Evolutionary conservation across 2,113 vertebrate genomes (phyloP), one percentile per base, ranked within the genome.

Genomic region (Anhinga anhinga): DNA sequence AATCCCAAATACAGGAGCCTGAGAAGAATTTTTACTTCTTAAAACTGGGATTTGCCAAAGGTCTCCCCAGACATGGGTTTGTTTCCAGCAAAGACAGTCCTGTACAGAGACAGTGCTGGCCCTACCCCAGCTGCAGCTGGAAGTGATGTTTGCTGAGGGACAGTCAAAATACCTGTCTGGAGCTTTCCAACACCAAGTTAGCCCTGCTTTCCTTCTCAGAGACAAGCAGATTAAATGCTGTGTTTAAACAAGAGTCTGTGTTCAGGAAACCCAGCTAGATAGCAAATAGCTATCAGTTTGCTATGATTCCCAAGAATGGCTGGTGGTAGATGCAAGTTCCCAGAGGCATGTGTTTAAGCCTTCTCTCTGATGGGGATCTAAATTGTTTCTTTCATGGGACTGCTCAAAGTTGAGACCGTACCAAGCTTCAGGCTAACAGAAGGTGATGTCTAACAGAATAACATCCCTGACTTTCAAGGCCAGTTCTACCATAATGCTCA

Each of bases 91-190:
- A 94, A 82, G 62, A 15, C 7, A 15, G 1, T 82, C 29, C 67
- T 30, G 7, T 19, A 5, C 1, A 63, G 13, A 34, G 25, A 19
- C 71, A 50, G 15, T 23, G 7, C 38, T 79, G 0, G 0, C n/a
- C 27, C 29, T 7, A 66, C 11, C 20, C 30, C n/a, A 77, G 50
- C 50, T 70, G 14, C 12, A 20, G 9, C 29, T 78, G 69, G 12
- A 73, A 42, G 11, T 21, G 44, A 3, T 25, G 5, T 71, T 94
- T 62, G 22, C 30, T 84, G 52, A 53, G 22, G 18, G 12, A 40
- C 38, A 44, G 21, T 78, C 72, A 53, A 76, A 78, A 76, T 7
- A 27, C 0, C 10, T 27, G 0, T 52, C 18, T 62, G 58, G 30
- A 52, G 27, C 7, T 79, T 93, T 87, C 17, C 50, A 62, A 14